Evolutionary conservation across 2,797 vertebrate genomes (phyloP).

Genomic region (Heterohyrax brucei): DNA sequence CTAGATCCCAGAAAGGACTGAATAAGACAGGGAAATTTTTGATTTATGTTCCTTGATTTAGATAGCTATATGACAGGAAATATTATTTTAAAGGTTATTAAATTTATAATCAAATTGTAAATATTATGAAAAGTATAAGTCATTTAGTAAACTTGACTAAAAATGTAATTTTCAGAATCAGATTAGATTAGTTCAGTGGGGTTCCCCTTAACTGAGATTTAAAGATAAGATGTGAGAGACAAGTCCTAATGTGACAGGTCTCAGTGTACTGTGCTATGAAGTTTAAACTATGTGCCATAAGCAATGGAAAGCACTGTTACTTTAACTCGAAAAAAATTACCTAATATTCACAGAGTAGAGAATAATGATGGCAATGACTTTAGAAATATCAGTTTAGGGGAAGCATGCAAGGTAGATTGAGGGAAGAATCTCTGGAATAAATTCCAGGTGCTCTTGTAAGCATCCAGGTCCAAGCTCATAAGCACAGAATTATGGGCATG

Average conservation of each 20-base stretch:
- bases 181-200: neutral
- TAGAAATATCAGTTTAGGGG: neutral
- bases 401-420: neutral
- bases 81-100: neutral
- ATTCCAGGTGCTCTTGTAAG: neutral
- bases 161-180: conserved; percentile 31
- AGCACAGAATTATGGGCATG: neutral
- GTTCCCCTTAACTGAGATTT: neutral
- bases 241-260: neutral
- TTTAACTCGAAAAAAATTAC: neutral
- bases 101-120: neutral
- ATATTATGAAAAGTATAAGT: neutral
- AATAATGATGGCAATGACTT: neutral
- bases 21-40: conserved; percentile 11
- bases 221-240: neutral
- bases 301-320: neutral
- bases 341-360: neutral
- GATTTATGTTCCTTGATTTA: neutral
- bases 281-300: neutral
- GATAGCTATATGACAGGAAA: neutral
- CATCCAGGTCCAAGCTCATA: neutral
- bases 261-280: conserved; percentile 19
- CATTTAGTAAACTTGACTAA: neutral
- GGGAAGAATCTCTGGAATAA: neutral
- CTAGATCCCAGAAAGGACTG: neutral